A percentile compares a stretch with the other conserved stretches of the same genome.
Conservation (phyloP, 2,888 invertebrate species). For the Tyria jacobaeae region DNA sequence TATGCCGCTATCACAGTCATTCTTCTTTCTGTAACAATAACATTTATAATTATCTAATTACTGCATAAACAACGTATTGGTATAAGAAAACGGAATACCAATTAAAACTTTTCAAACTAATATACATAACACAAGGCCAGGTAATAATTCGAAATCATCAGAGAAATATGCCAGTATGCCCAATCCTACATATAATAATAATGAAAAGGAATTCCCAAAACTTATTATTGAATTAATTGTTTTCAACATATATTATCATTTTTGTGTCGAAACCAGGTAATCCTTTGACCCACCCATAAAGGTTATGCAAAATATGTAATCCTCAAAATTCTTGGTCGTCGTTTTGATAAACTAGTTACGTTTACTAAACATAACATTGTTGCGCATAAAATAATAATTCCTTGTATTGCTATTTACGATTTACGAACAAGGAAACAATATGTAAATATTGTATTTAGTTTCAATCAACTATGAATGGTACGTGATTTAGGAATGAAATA, state of each 20-base stretch:
- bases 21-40: constrained; percentile 66
- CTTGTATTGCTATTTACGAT: constrained; percentile 25
- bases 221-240: no score
- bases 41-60: no score
- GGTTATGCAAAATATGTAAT: background rate
- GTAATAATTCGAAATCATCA: no score
- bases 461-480: background rate
- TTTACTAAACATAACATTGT: constrained; percentile 27
- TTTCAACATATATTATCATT: background rate
- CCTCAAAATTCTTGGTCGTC: constrained; percentile 1
- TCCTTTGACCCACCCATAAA: constrained; percentile 4
- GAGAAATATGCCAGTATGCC: no score
- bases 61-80: no score
- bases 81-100: no score
- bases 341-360: background rate
- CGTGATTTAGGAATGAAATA: background rate
- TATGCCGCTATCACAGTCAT: constrained; percentile 69
- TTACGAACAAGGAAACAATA: constrained; percentile 27
- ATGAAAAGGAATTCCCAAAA: no score
- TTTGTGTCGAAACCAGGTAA: constrained; percentile 9
- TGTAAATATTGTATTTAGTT: constrained; percentile 11
- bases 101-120: no score
- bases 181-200: no score
- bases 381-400: constrained; percentile 18
- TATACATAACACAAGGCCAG: no score